phyloP scores from a whole-genome alignment of 2,113 vertebrate species.

The Anoplopoma fimbria region DNA sequence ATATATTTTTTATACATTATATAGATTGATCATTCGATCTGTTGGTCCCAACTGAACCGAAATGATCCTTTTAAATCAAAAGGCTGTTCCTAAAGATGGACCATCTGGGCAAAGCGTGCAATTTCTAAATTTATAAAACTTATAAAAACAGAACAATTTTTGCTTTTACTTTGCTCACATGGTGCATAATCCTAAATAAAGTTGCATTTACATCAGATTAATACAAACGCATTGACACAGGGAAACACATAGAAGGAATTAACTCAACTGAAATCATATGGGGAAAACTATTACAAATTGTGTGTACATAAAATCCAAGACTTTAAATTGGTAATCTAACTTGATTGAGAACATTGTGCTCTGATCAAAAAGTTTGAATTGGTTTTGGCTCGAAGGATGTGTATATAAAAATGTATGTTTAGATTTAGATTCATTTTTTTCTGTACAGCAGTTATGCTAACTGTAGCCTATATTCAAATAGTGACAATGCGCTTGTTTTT shows the following conservation, averaged over 20 bases:
- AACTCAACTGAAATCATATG: not conserved
- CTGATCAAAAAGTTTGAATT: too few relatives aligned
- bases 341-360: too few relatives aligned
- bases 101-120: not conserved
- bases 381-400: too few relatives aligned
- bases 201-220: not conserved
- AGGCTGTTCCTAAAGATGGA: not conserved
- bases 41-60: not conserved
- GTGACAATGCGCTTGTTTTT: too few relatives aligned
- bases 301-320: not conserved
- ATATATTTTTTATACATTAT: not conserved
- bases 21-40: not conserved
- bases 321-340: too few relatives aligned
- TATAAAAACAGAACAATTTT: not conserved
- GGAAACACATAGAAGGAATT: not conserved
- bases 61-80: not conserved
- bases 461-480: too few relatives aligned
- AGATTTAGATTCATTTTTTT: too few relatives aligned
- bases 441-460: too few relatives aligned
- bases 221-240: not conserved
- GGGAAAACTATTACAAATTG: not conserved
- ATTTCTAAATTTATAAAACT: too few relatives aligned
- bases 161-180: not conserved
- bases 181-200: too few relatives aligned
- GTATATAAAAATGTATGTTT: too few relatives aligned